Conservation (phyloP, 2,888 invertebrate genomes). For the Cataglyphis cursor region DNA sequence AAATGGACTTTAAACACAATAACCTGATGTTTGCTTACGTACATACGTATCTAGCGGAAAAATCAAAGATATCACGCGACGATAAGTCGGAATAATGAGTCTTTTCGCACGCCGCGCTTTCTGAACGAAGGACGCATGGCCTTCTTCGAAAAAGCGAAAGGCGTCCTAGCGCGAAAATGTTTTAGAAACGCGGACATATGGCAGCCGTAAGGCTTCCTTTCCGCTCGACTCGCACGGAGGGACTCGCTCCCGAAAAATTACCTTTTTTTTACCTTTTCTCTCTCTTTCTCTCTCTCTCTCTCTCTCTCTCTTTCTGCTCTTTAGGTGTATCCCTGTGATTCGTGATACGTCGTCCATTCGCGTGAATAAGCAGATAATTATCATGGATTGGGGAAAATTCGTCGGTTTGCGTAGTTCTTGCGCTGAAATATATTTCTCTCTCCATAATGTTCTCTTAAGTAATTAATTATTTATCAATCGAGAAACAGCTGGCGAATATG, state of each 20-base stretch:
- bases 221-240: slow-evolving; percentile 65
- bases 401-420: slow-evolving; percentile 15
- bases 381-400: slow-evolving; percentile 50
- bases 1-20: neutral
- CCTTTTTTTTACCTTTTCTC: slow-evolving; percentile 37
- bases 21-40: neutral
- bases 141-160: slow-evolving; percentile 48
- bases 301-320: slow-evolving; percentile 10
- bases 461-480: neutral
- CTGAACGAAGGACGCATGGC: slow-evolving; percentile 26
- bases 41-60: neutral
- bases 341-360: slow-evolving; percentile 58
- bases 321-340: slow-evolving; percentile 18
- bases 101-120: slow-evolving; percentile 50
- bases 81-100: slow-evolving; percentile 74
- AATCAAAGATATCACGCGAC: slow-evolving; percentile 75
- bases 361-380: slow-evolving; percentile 71
- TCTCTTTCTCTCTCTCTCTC: slow-evolving; percentile 32
- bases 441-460: neutral
- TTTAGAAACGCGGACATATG: slow-evolving; percentile 75
- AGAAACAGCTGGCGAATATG: neutral
- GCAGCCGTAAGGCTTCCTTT: slow-evolving; percentile 70
- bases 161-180: slow-evolving; percentile 72
- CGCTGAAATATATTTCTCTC: neutral
- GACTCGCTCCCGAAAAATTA: slow-evolving; percentile 73